Conservation (phyloP, 2,888 invertebrate genomes). For the Rhorus exstirpatorius region DNA sequence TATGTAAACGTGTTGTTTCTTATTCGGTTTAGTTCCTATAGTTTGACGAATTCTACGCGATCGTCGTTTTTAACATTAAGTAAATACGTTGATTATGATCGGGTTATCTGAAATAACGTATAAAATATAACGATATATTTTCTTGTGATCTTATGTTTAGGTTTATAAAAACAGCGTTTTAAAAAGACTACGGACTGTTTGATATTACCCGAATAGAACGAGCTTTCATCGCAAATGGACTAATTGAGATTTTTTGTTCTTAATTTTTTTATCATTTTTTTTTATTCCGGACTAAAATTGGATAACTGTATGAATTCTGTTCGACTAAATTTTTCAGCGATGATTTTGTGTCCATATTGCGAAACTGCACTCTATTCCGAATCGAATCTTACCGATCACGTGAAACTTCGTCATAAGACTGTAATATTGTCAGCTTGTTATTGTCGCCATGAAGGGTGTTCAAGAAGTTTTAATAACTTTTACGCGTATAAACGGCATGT, state of each 20-base stretch:
- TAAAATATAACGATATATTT: not conserved
- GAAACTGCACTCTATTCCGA: constrained; percentile 34
- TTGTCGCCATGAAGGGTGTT: constrained; percentile 58
- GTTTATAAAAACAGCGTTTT: constrained; percentile 8
- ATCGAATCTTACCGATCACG: constrained; percentile 53
- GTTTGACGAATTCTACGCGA: not conserved
- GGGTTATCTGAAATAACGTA: not conserved
- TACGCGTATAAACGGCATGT: constrained; percentile 60
- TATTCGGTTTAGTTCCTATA: constrained; percentile 5
- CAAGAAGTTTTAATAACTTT: constrained; percentile 54
- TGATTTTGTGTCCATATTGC: constrained; percentile 58
- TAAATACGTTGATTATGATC: not conserved
- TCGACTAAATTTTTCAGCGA: not conserved
- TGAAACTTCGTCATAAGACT: constrained; percentile 28
- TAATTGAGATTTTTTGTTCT: not conserved
- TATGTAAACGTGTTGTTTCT: constrained; percentile 1
- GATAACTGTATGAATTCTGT: not conserved
- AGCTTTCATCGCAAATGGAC: not conserved
- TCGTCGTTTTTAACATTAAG: not conserved
- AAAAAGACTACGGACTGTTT: not conserved
- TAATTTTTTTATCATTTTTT: constrained; percentile 22
- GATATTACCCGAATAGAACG: constrained; percentile 5
- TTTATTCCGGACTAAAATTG: constrained; percentile 38
- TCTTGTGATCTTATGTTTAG: constrained; percentile 8
- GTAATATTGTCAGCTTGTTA: constrained; percentile 47